Evolutionary conservation across 2,113 vertebrate genomes (phyloP), one percentile per base, ranked within the genome.

Genomic region (Melanostigma gelatinosum): DNA sequence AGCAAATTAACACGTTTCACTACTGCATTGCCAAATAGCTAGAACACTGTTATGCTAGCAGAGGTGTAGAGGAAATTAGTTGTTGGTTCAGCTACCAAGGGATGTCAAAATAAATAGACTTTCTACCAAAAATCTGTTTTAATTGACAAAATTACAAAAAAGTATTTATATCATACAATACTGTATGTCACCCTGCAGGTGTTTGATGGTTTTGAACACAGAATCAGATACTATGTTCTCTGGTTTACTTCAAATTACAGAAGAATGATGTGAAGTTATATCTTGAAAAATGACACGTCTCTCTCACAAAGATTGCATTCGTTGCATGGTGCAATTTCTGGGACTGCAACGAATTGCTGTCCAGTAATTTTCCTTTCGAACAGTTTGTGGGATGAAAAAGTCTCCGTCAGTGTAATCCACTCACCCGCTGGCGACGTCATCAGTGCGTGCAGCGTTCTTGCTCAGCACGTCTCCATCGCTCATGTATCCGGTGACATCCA

Each of bases 401-500:
- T 6, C 3, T 61, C n/a, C n/a, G 5, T 63, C 22, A 40, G 36
- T 20, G 24, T 16, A 2, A 40, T 52, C 38, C 27, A 88, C 97
- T 95, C 66, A 99, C 98, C 98, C 98, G 0, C 98, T 99, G 0
- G 96, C 96, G 88, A 99, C 94, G 38, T 99, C 97, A 8, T 99
- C 97, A 0, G 96, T 80, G n/a, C 96, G 91, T 24, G 97, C 85
- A 9, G 96, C 93, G 55, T 97, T 99, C 94, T 99, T 99, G 90
- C 95, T 95, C 84, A 99, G 94, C 70, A 99, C 97, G 0, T 99
- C 98, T 11, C 98, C 98, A 0, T 99, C 98, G 0, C 98, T 99
- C 97, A 99, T 99, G 88, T 99, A 99, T 10, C 98, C 98, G 0
- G 97, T 95, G 54, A 97, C 95, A 0, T 99, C 98, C 95, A 97